A percentile compares a stretch with the other conserved stretches of the same genome.
Conservation (phyloP, 2,888 invertebrate species). For the Caenorhabditis drosophilae region DNA sequence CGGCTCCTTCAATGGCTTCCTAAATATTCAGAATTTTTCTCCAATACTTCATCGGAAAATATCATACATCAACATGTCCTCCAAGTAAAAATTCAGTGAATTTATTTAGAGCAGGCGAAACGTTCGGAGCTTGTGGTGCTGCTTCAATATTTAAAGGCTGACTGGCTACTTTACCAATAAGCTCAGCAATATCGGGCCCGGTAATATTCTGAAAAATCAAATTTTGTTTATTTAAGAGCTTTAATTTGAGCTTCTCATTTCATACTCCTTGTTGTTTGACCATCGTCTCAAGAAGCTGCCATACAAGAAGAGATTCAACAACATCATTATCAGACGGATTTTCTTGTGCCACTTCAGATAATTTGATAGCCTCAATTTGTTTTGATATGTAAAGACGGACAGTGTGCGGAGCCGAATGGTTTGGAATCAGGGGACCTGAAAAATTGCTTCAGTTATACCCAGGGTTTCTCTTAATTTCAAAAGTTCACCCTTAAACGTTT, state of each 20-base stretch:
- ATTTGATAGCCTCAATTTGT: constrained; percentile 53
- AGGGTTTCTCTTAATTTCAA: too few species aligned
- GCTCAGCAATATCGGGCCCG: constrained; percentile 61
- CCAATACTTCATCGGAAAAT: not conserved
- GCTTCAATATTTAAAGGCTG: constrained; percentile 16
- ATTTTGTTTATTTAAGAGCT: not conserved
- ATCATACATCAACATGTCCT: constrained; percentile 59
- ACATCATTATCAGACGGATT: constrained; percentile 55
- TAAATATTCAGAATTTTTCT: constrained; percentile 15
- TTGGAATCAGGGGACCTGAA: constrained; percentile 34
- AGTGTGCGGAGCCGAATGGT: constrained; percentile 23
- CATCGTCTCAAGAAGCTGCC: constrained; percentile 59
- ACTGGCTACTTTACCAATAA: constrained; percentile 41
- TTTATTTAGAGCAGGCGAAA: constrained; percentile 42
- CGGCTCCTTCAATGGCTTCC: constrained; percentile 64
- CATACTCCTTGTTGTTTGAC: constrained; percentile 57
- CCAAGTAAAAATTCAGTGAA: constrained; percentile 59
- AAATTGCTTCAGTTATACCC: too few species aligned
- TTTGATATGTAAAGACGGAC: constrained; percentile 57
- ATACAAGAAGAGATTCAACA: constrained; percentile 59
- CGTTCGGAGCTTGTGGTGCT: constrained; percentile 26
- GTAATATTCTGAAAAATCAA: constrained; percentile 60
- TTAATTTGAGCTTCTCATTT: not conserved
- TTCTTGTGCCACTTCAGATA: constrained; percentile 54
- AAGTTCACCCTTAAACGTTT: constrained; percentile 40